Conservation (phyloP, 2,888 invertebrate genomes). For the Chymomyza fuscimana region DNA sequence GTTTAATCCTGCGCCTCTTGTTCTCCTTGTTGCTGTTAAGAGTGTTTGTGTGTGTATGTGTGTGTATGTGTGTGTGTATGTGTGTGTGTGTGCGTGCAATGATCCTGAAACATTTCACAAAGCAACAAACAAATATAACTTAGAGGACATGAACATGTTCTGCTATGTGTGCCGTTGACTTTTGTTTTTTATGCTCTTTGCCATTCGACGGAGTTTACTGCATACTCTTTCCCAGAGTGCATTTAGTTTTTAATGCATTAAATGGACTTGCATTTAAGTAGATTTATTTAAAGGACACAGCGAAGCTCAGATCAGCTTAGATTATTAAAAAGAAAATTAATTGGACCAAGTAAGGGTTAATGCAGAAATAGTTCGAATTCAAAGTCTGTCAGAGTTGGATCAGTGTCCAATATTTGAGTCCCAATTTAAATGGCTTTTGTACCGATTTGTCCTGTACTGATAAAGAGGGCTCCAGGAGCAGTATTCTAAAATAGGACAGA, state of each 20-base stretch:
- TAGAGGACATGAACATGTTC: slow-evolving; percentile 31
- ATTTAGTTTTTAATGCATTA: background rate
- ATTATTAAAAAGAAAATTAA: too few relatives aligned
- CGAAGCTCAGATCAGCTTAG: too few relatives aligned
- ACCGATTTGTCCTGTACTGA: too few relatives aligned
- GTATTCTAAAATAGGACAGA: too few relatives aligned
- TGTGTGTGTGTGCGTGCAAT: slow-evolving; percentile 30
- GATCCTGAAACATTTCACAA: slow-evolving; percentile 37
- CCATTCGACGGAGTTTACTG: background rate
- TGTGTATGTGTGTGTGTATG: slow-evolving; percentile 21
- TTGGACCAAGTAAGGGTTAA: too few relatives aligned
- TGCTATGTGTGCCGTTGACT: slow-evolving; percentile 26
- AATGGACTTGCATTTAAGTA: too few relatives aligned
- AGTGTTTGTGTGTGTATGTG: slow-evolving; percentile 17
- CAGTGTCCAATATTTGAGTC: too few relatives aligned
- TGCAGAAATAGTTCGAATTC: too few relatives aligned
- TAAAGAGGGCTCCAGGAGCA: too few relatives aligned
- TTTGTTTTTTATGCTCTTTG: slow-evolving; percentile 13
- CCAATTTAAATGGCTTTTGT: too few relatives aligned
- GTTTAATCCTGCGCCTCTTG: slow-evolving; percentile 33
- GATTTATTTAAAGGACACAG: too few relatives aligned
- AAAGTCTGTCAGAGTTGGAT: too few relatives aligned
- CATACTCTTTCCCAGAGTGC: background rate
- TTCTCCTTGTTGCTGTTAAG: slow-evolving; percentile 3
- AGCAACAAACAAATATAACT: slow-evolving; percentile 31